Evolutionary conservation across 2,797 vertebrate genomes (phyloP).

Genomic region (Loriculus beryllinus): DNA sequence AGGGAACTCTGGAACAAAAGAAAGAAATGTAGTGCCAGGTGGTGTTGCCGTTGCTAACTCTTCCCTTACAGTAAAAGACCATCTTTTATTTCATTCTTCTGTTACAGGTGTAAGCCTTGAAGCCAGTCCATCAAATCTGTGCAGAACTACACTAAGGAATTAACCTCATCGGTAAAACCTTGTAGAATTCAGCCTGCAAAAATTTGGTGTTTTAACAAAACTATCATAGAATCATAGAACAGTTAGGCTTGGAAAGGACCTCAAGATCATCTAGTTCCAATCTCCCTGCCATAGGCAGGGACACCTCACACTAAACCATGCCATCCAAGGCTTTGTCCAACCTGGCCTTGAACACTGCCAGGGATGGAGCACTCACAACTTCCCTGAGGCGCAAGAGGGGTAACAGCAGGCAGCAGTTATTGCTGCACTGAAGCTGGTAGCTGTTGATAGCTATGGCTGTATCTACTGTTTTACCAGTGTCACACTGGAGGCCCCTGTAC

Average conservation of each 20-base stretch:
- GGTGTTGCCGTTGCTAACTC: background rate
- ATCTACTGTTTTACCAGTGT: background rate
- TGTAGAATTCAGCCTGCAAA: background rate
- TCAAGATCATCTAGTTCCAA: too few species aligned
- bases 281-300: too few species aligned
- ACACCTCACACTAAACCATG: too few species aligned
- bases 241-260: too few species aligned
- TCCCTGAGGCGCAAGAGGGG: background rate
- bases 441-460: background rate
- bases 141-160: background rate
- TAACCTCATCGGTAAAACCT: background rate
- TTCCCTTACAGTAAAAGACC: background rate
- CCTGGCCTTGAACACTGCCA: too few species aligned
- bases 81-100: background rate
- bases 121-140: background rate
- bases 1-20: background rate
- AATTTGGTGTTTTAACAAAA: background rate
- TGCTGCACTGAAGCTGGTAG: background rate
- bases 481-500: rapidly evolving
- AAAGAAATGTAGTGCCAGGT: background rate
- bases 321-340: too few species aligned
- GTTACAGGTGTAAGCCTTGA: background rate
- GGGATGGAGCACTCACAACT: too few species aligned
- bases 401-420: background rate
- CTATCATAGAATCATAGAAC: background rate